A percentile compares a stretch with the other conserved stretches of the same genome.
These are phyloP conservation scores for Tetramorium parvispinum DNA, from an alignment of 1,140 invertebrate genomes.

Conservation along the genomic window DNA sequence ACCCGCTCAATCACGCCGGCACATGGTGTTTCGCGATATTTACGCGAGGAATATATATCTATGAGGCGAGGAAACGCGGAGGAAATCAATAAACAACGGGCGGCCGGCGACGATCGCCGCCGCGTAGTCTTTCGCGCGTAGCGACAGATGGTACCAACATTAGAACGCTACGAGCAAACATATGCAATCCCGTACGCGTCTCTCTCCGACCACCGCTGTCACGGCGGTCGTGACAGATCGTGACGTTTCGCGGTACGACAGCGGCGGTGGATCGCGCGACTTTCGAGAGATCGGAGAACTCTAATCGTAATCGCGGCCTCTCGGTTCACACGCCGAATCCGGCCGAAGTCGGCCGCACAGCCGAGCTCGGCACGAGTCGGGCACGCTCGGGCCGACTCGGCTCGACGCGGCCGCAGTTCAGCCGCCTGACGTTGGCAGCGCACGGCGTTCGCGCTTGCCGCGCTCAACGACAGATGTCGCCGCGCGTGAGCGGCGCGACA, in stretches of 20 bases:
- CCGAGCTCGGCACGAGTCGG: background rate
- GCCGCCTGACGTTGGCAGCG: conserved; percentile 56
- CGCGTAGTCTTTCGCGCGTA: background rate
- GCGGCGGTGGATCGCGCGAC: background rate
- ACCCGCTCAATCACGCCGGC: background rate
- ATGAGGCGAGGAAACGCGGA: background rate
- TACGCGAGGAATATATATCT: conserved; percentile 1
- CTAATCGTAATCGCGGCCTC: background rate
- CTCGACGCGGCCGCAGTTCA: background rate
- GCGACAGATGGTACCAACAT: conserved; percentile 35
- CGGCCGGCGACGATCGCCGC: conserved; percentile 7
- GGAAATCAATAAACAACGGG: conserved; percentile 41
- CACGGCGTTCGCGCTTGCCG: background rate
- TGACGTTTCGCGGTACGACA: background rate
- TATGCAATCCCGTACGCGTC: too few species aligned
- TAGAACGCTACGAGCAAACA: background rate
- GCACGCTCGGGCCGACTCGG: too few species aligned
- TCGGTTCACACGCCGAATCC: background rate
- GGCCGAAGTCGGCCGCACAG: background rate
- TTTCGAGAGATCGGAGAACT: background rate
- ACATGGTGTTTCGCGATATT: conserved; percentile 12
- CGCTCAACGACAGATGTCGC: conserved; percentile 37
- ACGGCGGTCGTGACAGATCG: background rate
- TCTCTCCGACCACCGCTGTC: background rate
- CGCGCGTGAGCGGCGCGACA: background rate